These are phyloP conservation scores for Apamea monoglypha DNA, from an alignment of 2,888 invertebrate genomes.

Conservation along the genomic window DNA sequence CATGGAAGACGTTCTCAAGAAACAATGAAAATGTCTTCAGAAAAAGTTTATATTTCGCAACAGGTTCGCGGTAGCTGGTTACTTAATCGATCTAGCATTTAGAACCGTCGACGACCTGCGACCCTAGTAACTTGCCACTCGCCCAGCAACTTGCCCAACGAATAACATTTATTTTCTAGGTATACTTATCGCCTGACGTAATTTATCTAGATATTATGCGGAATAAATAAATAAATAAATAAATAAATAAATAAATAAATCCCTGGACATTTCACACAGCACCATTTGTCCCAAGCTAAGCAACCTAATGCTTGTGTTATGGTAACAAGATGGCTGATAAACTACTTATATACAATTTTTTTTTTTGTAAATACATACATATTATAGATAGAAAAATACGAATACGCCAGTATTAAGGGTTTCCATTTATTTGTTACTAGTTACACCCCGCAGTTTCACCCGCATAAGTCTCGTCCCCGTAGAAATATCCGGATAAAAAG, in stretches of 20 bases:
- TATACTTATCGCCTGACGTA: background rate
- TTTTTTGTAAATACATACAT: too few relatives aligned
- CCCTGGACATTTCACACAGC: too few relatives aligned
- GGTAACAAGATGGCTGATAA: too few relatives aligned
- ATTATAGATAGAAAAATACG: too few relatives aligned
- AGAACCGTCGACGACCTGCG: slow-evolving; percentile 44
- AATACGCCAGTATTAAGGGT: background rate
- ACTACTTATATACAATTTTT: too few relatives aligned
- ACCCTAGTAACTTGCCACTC: slow-evolving; percentile 45
- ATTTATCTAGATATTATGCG: background rate
- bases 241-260: too few relatives aligned
- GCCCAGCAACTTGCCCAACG: slow-evolving; percentile 7
- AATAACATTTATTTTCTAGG: slow-evolving; percentile 31
- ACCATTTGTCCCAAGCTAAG: too few relatives aligned
- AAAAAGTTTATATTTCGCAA: slow-evolving; percentile 24
- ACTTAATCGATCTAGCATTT: slow-evolving; percentile 45
- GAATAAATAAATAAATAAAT: too few relatives aligned
- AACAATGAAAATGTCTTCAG: background rate
- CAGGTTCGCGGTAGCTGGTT: slow-evolving; percentile 37
- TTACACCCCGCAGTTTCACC: too few relatives aligned
- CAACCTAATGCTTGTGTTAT: too few relatives aligned
- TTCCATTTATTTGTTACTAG: background rate
- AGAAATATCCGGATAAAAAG: too few relatives aligned
- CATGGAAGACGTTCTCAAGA: background rate
- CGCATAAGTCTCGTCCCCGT: too few relatives aligned